phyloP scores from a whole-genome alignment of 2,888 invertebrate species.

The Netelia melanura region DNA sequence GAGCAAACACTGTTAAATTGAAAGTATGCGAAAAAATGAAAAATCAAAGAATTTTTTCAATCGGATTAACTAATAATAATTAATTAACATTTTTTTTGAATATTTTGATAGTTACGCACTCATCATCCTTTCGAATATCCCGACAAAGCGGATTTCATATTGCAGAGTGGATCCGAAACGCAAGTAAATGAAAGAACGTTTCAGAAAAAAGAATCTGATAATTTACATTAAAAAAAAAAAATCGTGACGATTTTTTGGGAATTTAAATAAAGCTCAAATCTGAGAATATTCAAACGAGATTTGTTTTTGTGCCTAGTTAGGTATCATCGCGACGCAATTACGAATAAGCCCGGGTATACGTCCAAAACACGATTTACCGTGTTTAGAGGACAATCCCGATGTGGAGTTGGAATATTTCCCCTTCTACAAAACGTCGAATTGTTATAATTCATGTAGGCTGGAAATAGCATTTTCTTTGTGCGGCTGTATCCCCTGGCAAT shows the following conservation, averaged over 20 bases:
- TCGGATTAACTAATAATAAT: too few species aligned
- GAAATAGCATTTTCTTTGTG: slow-evolving; percentile 73
- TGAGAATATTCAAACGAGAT: too few species aligned
- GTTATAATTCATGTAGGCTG: slow-evolving; percentile 78
- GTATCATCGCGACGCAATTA: not conserved
- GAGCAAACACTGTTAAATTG: slow-evolving; percentile 57
- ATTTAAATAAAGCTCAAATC: too few species aligned
- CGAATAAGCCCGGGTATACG: not conserved
- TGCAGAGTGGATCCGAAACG: slow-evolving; percentile 64
- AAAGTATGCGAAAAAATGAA: slow-evolving; percentile 50
- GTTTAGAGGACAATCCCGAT: slow-evolving; percentile 72
- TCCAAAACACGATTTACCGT: slow-evolving; percentile 70
- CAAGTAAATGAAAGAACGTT: slow-evolving; percentile 57
- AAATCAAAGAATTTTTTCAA: too few species aligned
- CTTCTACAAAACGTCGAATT: slow-evolving; percentile 79
- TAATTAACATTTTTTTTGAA: too few species aligned
- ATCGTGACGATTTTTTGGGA: not conserved
- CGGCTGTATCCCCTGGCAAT: slow-evolving; percentile 80
- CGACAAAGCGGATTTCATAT: slow-evolving; percentile 43
- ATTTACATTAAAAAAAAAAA: not conserved
- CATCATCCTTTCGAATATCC: slow-evolving; percentile 78
- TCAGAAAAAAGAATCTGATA: too few species aligned
- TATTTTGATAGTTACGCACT: slow-evolving; percentile 73
- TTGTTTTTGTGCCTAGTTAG: slow-evolving; percentile 3
- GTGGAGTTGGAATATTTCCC: slow-evolving; percentile 74